These are phyloP conservation scores for Semicossyphus pulcher DNA, from an alignment of 2,113 vertebrate species.

Conservation along the genomic window DNA sequence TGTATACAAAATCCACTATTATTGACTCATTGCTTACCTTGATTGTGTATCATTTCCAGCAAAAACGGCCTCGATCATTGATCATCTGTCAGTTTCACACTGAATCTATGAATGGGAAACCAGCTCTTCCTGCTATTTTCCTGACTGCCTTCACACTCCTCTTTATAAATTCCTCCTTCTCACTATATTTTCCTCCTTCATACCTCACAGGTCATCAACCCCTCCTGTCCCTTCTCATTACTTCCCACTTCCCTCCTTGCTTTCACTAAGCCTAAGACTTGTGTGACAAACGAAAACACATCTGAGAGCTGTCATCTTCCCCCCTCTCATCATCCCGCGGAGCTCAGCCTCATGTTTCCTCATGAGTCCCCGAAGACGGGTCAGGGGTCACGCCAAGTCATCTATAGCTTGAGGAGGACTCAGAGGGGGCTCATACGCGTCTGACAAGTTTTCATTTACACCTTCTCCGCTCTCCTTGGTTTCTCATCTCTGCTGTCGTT, in stretches of 20 bases:
- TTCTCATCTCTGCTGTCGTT: conserved; percentile 46
- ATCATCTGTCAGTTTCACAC: too few relatives aligned
- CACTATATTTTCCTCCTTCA: neutral
- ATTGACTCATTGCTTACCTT: too few relatives aligned
- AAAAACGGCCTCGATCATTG: too few relatives aligned
- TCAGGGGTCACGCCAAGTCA: conserved; percentile 50
- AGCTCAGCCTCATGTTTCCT: conserved; percentile 6
- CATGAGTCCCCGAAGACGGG: conserved; percentile 19
- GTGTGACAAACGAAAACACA: conserved; percentile 29
- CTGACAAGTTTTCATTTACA: conserved; percentile 60
- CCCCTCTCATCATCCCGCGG: conserved; percentile 24
- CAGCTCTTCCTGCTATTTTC: too few relatives aligned
- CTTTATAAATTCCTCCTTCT: neutral
- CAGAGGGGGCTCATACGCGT: neutral
- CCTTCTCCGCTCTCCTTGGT: conserved; percentile 32
- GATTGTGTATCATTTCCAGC: too few relatives aligned
- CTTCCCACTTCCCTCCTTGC: neutral
- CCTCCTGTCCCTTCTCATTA: conserved; percentile 8
- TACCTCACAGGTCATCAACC: neutral
- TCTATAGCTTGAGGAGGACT: conserved; percentile 34
- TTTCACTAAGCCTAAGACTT: conserved; percentile 2
- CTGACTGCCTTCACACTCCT: neutral
- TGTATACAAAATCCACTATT: too few relatives aligned
- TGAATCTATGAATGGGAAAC: too few relatives aligned
- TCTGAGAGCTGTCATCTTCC: conserved; percentile 26